Percentiles rank a stretch among this genome's conserved stretches.
These are phyloP conservation scores for Salvelinus fontinalis DNA, from an alignment of 2,113 vertebrate species.

Conservation along the genomic window DNA sequence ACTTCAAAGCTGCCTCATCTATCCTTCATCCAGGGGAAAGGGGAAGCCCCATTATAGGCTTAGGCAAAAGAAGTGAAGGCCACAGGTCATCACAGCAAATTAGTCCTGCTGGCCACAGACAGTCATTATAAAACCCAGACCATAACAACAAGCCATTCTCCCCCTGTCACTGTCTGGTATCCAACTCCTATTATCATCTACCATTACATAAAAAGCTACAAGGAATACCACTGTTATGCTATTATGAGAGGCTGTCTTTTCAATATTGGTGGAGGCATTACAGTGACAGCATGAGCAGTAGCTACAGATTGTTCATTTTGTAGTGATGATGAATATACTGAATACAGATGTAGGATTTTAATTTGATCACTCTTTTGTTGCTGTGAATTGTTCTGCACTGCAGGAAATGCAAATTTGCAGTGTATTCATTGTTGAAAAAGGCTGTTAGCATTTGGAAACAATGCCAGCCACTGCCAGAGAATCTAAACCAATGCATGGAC, in stretches of 20 bases:
- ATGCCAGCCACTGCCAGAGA: too few relatives aligned
- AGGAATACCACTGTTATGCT: neutral
- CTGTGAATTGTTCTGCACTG: too few relatives aligned
- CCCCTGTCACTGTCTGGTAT: neutral
- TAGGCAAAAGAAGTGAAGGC: conserved; percentile 36
- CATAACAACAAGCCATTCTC: neutral
- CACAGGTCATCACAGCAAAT: conserved; percentile 35
- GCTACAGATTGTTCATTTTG: neutral
- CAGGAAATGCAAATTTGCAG: too few relatives aligned
- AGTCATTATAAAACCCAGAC: neutral
- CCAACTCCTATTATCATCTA: neutral
- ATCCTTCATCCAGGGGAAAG: conserved; percentile 38
- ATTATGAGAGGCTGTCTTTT: neutral
- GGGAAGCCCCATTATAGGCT: conserved; percentile 48
- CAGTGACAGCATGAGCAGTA: neutral
- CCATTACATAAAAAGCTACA: neutral
- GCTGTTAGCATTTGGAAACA: too few relatives aligned
- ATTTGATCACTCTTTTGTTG: too few relatives aligned
- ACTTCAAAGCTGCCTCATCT: conserved; percentile 12
- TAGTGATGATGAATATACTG: neutral
- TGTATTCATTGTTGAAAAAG: too few relatives aligned
- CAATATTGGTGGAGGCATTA: neutral
- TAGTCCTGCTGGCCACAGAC: neutral
- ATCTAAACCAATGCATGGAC: too few relatives aligned
- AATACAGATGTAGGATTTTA: too few relatives aligned